Conservation (phyloP, 2,113 vertebrate genomes). For the Sceloporus tristichus region DNA sequence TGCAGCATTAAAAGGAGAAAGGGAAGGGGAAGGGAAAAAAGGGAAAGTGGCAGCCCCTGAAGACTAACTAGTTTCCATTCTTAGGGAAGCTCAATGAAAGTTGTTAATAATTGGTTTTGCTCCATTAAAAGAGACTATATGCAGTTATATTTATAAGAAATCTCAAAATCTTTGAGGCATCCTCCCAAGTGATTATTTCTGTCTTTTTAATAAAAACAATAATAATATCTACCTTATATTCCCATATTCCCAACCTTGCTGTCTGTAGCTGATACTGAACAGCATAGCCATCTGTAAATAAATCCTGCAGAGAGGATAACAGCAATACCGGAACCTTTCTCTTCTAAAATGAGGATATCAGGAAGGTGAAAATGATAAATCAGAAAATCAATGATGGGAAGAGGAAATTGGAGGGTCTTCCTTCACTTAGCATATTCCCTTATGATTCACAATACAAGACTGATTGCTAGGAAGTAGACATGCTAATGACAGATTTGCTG, state of each 20-base stretch:
- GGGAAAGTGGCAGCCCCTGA: too few relatives aligned
- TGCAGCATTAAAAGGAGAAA: too few relatives aligned
- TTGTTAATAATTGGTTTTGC: not conserved
- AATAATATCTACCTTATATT: not conserved
- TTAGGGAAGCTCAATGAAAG: not conserved
- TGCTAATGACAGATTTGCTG: constrained; percentile 30
- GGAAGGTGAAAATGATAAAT: constrained; percentile 45
- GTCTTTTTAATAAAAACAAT: not conserved
- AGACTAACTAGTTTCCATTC: not conserved
- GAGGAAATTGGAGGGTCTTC: constrained; percentile 48
- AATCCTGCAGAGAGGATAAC: constrained; percentile 27
- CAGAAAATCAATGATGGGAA: constrained; percentile 61
- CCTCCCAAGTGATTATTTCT: constrained; percentile 2
- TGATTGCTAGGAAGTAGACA: constrained; percentile 53
- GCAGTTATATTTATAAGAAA: not conserved
- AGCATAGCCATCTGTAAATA: constrained; percentile 43
- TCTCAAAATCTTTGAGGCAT: not conserved
- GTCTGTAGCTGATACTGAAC: constrained; percentile 19
- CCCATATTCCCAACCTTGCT: constrained; percentile 10
- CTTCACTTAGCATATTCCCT: constrained; percentile 22
- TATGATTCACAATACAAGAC: constrained; percentile 1
- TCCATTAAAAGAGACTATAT: not conserved
- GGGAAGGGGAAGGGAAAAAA: too few relatives aligned
- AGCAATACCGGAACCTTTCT: constrained; percentile 42
- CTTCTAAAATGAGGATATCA: constrained; percentile 43